Evolutionary conservation across 2,888 invertebrate species (phyloP).

Genomic region (Geotrupes spiniger): DNA sequence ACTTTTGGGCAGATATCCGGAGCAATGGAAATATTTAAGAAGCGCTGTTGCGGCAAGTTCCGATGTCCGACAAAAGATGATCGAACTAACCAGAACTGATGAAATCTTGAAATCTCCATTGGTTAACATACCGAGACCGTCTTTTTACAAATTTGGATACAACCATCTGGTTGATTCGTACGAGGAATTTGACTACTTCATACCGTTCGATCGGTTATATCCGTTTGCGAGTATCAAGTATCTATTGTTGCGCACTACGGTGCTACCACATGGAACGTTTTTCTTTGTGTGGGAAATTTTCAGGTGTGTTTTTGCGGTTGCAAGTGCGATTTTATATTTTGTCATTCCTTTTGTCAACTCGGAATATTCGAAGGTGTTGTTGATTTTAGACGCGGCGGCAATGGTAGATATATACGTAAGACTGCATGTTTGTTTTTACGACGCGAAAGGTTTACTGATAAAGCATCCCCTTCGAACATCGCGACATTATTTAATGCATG

Average conservation of each 20-base stretch:
- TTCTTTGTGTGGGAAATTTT: slow-evolving; percentile 24
- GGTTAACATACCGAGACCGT: too few species aligned
- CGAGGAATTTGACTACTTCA: slow-evolving; percentile 28
- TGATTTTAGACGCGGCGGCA: slow-evolving; percentile 25
- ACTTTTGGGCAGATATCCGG: slow-evolving; percentile 7
- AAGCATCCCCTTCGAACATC: slow-evolving; percentile 53
- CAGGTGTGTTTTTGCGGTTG: slow-evolving; percentile 21
- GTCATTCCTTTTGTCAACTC: slow-evolving; percentile 6
- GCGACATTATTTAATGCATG: slow-evolving; percentile 47
- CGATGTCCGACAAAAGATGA: slow-evolving; percentile 9
- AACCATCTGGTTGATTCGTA: slow-evolving; percentile 13
- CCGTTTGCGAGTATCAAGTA: slow-evolving; percentile 20
- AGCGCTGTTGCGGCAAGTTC: slow-evolving; percentile 1
- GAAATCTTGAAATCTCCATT: too few species aligned
- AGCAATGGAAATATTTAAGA: slow-evolving; percentile 2
- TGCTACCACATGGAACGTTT: slow-evolving; percentile 26
- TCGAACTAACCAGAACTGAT: too few species aligned
- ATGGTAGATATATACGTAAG: slow-evolving; percentile 51
- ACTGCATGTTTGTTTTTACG: slow-evolving; percentile 54
- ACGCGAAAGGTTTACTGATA: slow-evolving; percentile 50
- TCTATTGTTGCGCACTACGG: slow-evolving; percentile 24
- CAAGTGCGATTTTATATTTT: slow-evolving; percentile 13
- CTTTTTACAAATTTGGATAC: slow-evolving; percentile 11
- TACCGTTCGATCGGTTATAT: slow-evolving; percentile 26
- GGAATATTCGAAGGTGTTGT: slow-evolving; percentile 30